Evolutionary conservation across 2,888 invertebrate species (phyloP).

Genomic region (Drosophila colorata): DNA sequence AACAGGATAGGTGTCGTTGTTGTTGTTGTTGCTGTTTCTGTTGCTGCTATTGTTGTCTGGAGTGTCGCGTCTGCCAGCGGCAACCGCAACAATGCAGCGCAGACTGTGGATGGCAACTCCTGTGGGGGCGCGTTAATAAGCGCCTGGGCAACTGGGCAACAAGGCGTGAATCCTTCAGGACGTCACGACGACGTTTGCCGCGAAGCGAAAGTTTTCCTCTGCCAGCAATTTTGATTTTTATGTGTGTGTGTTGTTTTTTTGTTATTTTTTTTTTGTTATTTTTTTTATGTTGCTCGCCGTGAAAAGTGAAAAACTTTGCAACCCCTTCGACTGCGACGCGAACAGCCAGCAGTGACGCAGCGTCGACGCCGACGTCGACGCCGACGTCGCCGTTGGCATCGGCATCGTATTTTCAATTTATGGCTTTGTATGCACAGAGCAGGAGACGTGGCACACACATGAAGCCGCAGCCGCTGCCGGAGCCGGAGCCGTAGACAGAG

Average conservation of each 20-base stretch:
- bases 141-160: conserved; percentile 47
- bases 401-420: conserved; percentile 75
- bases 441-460: conserved; percentile 45
- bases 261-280: conserved; percentile 5
- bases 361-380: conserved; percentile 28
- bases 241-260: conserved; percentile 13
- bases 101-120: conserved; percentile 4
- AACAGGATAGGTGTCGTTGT: conserved; percentile 41
- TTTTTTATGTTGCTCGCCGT: conserved; percentile 52
- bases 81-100: conserved; percentile 58
- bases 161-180: conserved; percentile 57
- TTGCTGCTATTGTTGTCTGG: conserved; percentile 44
- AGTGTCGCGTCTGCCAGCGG: conserved; percentile 50
- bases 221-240: conserved; percentile 64
- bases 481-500: conserved; percentile 46
- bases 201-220: conserved; percentile 72
- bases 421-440: conserved; percentile 67
- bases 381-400: conserved; percentile 39
- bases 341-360: conserved; percentile 28
- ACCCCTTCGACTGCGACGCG: conserved; percentile 63
- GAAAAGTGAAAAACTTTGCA: conserved; percentile 77
- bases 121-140: conserved; percentile 57
- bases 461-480: conserved; percentile 20
- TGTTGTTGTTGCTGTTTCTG: conserved; percentile 22
- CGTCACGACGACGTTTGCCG: conserved; percentile 33